Base-by-base conservation (phyloP, 2,797 vertebrate species). In the Corythornis leucogaster region DNA sequence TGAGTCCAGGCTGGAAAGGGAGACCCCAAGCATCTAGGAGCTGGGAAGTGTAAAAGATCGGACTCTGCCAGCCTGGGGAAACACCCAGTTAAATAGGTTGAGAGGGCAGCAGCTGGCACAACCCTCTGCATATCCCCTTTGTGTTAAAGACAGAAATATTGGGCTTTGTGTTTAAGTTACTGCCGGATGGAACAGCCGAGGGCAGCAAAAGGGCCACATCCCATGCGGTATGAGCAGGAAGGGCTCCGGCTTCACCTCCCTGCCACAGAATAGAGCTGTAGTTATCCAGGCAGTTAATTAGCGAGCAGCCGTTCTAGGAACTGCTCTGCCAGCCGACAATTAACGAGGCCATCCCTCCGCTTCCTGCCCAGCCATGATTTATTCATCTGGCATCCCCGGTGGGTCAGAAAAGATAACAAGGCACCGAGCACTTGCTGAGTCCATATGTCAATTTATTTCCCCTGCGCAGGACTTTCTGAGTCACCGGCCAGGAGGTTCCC, bases 281-380 rank as follows among this genome's bases (percentile, higher is more conserved):
- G 94, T 31, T 30, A 74, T 58, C 46, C 92, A 40, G 77, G 69
- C 74, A 11, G 11, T 80, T 97, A 96, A 97, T 97, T 95, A 97
- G 92, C 2, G 0, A 80, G 79, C 62, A 73, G 84, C 12, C 28
- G 3, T 46, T 74, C 35, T 50, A 95, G 94, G 80, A 64, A 62
- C 15, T 40, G 4, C 77, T 90, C 57, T 5, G 16, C 90, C 53
- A 92, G 59, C 87, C 35, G 57, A 66, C 91, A 92, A 94, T 95
- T 96, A 97, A 94, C 13, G 50, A 92, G 89, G 93, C 94, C 87
- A 76, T 93, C 87, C 87, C 96, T 97, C 94, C 80, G 87, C 96
- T 92, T 96, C 93, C 96, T 96, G 93, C 96, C 83, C 93, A 2
- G 14, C 64, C 84, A 87, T 97, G 94, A 97, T 95, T 97, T 97